These are phyloP conservation scores for Onychomys arenicola DNA, from an alignment of 2,797 vertebrate species.

Conservation along the genomic window DNA sequence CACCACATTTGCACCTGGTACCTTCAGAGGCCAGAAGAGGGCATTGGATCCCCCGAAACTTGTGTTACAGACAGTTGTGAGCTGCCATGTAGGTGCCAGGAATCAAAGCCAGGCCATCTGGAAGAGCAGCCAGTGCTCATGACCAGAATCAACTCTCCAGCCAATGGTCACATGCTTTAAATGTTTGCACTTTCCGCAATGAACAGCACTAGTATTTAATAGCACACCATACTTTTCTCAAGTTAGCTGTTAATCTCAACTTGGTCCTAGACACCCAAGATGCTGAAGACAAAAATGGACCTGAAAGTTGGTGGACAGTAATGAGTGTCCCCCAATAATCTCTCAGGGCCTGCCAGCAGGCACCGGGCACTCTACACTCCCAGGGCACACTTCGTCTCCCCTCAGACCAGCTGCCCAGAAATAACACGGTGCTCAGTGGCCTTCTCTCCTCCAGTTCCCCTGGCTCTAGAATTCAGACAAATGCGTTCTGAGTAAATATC, in stretches of 20 bases:
- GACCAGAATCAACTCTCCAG: not conserved
- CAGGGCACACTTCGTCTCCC: not conserved
- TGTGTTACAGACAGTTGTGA: not conserved
- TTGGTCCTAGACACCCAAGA: not conserved
- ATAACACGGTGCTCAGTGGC: not conserved
- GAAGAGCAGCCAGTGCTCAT: not conserved
- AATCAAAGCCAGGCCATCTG: not conserved
- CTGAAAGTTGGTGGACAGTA: not conserved
- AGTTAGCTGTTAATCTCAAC: not conserved
- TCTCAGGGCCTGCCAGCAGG: not conserved
- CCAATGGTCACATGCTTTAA: not conserved
- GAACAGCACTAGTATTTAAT: not conserved
- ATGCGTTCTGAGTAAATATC: not conserved
- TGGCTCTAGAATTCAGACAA: not conserved
- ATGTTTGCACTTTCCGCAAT: not conserved
- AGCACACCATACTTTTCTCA: not conserved
- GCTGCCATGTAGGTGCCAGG: not conserved
- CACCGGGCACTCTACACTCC: not conserved
- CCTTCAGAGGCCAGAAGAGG: not conserved
- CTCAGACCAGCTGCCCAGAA: not conserved
- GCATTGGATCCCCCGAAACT: not conserved
- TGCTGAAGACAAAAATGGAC: not conserved
- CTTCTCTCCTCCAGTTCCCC: not conserved
- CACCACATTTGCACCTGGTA: not conserved
- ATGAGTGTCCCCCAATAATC: not conserved